phyloP scores from a whole-genome alignment of 2,888 invertebrate genomes.

The Diloba caeruleocephala region DNA sequence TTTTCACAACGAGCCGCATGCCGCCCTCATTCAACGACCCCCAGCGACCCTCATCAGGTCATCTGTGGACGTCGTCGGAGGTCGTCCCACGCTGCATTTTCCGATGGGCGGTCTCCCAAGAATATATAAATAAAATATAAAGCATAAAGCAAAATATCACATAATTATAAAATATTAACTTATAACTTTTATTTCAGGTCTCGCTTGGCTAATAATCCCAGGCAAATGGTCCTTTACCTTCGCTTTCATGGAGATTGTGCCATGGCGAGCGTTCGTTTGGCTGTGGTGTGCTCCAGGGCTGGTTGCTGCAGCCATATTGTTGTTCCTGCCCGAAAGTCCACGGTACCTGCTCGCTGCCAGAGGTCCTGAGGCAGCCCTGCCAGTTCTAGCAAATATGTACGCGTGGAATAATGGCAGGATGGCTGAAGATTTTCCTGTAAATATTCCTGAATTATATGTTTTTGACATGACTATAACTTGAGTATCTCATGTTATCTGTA shows the following conservation, averaged over 20 bases:
- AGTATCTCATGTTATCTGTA: neutral
- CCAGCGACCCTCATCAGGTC: too few relatives aligned
- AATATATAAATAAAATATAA: too few relatives aligned
- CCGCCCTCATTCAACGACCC: too few relatives aligned
- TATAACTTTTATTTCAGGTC: slow-evolving; percentile 80
- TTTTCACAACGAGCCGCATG: too few relatives aligned
- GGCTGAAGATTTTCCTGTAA: slow-evolving; percentile 81
- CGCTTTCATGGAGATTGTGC: slow-evolving; percentile 86
- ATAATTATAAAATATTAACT: neutral
- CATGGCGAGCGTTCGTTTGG: slow-evolving; percentile 93
- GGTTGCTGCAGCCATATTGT: slow-evolving; percentile 88
- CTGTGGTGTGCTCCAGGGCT: slow-evolving; percentile 91
- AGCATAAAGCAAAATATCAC: too few relatives aligned
- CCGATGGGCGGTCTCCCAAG: too few relatives aligned
- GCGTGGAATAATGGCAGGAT: slow-evolving; percentile 72
- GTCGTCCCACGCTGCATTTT: too few relatives aligned
- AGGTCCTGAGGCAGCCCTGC: slow-evolving; percentile 89
- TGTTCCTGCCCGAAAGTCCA: slow-evolving; percentile 93
- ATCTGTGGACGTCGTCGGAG: too few relatives aligned
- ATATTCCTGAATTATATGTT: slow-evolving; percentile 34
- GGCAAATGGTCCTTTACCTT: slow-evolving; percentile 80
- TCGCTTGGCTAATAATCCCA: slow-evolving; percentile 92
- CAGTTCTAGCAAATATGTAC: slow-evolving; percentile 90
- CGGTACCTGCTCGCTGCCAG: slow-evolving; percentile 91
- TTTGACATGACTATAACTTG: too few relatives aligned